Conservation (phyloP, 2,797 vertebrate genomes). For the Darevskia nairensis region DNA sequence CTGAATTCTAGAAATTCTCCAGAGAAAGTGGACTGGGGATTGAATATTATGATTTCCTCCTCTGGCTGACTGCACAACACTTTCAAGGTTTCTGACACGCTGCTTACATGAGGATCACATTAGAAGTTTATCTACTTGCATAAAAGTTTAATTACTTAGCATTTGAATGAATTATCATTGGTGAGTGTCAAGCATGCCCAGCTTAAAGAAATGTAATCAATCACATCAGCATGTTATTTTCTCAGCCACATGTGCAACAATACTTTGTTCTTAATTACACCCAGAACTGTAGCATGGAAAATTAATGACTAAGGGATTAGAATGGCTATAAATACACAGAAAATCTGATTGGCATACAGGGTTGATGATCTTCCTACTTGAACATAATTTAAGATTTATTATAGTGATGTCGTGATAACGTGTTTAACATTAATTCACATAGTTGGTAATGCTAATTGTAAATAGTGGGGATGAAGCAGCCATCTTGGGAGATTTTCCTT, state of each 20-base stretch:
- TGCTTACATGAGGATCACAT: conserved; percentile 40
- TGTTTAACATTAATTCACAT: conserved; percentile 41
- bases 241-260: conserved; percentile 56
- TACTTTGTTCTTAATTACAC: conserved; percentile 69
- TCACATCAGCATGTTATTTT: conserved; percentile 66
- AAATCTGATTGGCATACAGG: conserved; percentile 61
- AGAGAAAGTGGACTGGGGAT: neutral
- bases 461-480: conserved; percentile 20
- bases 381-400: conserved; percentile 48
- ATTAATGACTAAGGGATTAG: conserved; percentile 66
- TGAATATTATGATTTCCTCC: neutral
- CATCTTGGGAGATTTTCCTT: conserved; percentile 12
- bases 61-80: neutral
- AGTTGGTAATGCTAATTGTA: conserved; percentile 39
- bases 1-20: neutral
- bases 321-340: conserved; percentile 61
- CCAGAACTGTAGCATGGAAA: conserved; percentile 57
- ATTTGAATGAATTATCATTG: conserved; percentile 65
- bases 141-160: conserved; percentile 66
- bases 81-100: conserved; percentile 39
- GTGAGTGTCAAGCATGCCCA: conserved; percentile 57
- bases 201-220: conserved; percentile 67
- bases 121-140: conserved; percentile 56
- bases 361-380: conserved; percentile 54
- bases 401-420: conserved; percentile 14